Base-by-base conservation (phyloP, 1,140 invertebrate genomes). In the Ctenoplectra terminalis region DNA sequence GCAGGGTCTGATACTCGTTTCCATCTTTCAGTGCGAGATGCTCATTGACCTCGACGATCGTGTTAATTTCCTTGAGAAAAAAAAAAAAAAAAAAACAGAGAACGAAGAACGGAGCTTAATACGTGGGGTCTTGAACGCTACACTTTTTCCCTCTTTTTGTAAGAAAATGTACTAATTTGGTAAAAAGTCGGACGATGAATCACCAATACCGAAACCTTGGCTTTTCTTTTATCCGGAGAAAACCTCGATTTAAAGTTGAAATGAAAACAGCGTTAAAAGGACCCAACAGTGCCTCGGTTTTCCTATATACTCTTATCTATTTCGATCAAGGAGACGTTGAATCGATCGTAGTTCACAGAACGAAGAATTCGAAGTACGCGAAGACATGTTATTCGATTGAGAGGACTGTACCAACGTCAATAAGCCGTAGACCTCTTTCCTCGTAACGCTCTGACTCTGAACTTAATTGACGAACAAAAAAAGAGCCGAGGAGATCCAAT, bases 381-480 rank as follows among this genome's bases (percentile, higher is more conserved):
- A 48, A 34, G 66, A 26, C 11, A 73, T 60, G 40, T 20, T 2
- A 46, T 43, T 71, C 54, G 52, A 67, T 54, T 77, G 46, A 56
- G 8, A 81, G n/a, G 83, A 77, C 70, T 66, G 84, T 87, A 71
- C 70, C 58, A 79, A 72, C 60, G 66, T 87, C 85, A 83, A 86
- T 76, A 86, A 80, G 50, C 34, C 37, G 20, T 37, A 20, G 34
- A 31, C 48, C n/a, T 54, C 66, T 26, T 17, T 2, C 71, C 75
- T 77, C 82, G 37, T 54, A 74, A 48, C 34, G 46, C 34, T 89
- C 77, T 90, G 88, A 86, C 81, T 81, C 83, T 73, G 81, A 79
- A 31, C 61, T 84, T 88, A 91, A 91, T 91, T 90, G 88, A 86
- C 56, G 87, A 81, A 87, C 82, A 88, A 87, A 87, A 88, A 83